phyloP scores from a whole-genome alignment of 2,888 invertebrate genomes.

The Troilus luridus region DNA sequence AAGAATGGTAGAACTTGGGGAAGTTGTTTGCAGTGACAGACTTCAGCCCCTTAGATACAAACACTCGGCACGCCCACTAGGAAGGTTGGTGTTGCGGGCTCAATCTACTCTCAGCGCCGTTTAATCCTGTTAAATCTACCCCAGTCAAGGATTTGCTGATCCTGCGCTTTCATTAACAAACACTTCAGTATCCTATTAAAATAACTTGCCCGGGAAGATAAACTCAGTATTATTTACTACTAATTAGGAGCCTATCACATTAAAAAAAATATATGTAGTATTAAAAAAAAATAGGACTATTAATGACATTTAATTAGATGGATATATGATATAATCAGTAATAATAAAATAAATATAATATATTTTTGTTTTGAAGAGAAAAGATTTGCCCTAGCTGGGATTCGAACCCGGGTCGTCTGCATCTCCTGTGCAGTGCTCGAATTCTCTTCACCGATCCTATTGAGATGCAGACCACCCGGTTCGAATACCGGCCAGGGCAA shows the following conservation, averaged over 20 bases:
- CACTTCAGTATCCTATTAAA: background rate
- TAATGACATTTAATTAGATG: too few species aligned
- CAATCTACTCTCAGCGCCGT: slow-evolving; percentile 38
- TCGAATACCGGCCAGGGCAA: too few species aligned
- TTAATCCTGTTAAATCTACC: background rate
- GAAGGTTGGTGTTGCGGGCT: background rate
- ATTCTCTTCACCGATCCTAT: too few species aligned
- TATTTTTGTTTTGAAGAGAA: too few species aligned
- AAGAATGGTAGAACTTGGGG: background rate
- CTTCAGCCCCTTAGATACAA: background rate
- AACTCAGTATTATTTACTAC: background rate
- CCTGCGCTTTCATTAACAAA: background rate
- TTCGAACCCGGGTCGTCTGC: too few species aligned
- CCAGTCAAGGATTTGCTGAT: background rate
- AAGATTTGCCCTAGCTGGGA: too few species aligned
- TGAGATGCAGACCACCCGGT: too few species aligned
- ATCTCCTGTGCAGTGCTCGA: too few species aligned
- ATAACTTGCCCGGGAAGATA: background rate
- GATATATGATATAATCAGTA: too few species aligned
- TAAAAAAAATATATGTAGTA: background rate
- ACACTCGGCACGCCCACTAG: background rate
- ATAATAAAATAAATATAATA: too few species aligned
- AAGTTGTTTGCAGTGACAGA: background rate
- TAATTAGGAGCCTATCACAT: background rate
- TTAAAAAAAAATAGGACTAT: too few species aligned